These are phyloP conservation scores for Trachythela sp. DNA, from an alignment of 64 coral and sea anemone genomes.

Conservation along the genomic window DNA sequence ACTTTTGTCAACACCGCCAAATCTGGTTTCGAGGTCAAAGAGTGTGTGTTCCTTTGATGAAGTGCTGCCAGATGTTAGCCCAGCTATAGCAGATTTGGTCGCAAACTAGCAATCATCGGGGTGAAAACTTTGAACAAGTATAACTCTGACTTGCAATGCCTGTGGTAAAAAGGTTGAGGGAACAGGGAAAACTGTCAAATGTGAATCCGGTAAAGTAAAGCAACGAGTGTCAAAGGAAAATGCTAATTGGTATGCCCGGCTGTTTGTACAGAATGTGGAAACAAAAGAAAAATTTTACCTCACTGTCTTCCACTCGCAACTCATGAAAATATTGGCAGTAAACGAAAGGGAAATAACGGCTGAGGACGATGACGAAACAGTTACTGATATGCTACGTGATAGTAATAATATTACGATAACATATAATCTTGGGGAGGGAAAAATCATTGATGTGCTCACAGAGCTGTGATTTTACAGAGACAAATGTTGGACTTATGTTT, in stretches of 20 bases:
- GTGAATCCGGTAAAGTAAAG: slow-evolving; percentile 31
- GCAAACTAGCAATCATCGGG: slow-evolving; percentile 29
- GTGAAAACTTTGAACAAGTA: slow-evolving; percentile 16
- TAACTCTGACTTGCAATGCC: slow-evolving; percentile 36
- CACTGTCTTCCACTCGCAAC: not conserved
- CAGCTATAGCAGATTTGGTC: slow-evolving; percentile 16
- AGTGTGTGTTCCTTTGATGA: slow-evolving; percentile 20
- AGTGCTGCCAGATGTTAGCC: not conserved
- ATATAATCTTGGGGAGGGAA: slow-evolving; percentile 26
- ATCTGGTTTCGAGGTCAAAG: slow-evolving; percentile 23
- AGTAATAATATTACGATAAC: slow-evolving; percentile 28
- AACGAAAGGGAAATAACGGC: not conserved
- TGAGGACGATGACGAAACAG: too few species aligned
- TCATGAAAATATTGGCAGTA: slow-evolving; percentile 19
- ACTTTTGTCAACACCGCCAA: slow-evolving; percentile 39
- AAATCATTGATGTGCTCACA: not conserved
- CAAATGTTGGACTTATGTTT: too few species aligned
- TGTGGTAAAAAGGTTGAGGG: slow-evolving; percentile 18
- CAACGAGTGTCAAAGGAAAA: slow-evolving; percentile 30
- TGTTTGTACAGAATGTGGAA: slow-evolving; percentile 20
- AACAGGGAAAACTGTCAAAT: slow-evolving; percentile 27
- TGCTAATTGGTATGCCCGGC: slow-evolving; percentile 32
- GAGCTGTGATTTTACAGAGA: not conserved
- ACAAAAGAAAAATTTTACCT: slow-evolving; percentile 17
- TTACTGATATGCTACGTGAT: slow-evolving; percentile 5